Base-by-base conservation (phyloP, 2,888 invertebrate species). In the Ecliptopera silaceata region DNA sequence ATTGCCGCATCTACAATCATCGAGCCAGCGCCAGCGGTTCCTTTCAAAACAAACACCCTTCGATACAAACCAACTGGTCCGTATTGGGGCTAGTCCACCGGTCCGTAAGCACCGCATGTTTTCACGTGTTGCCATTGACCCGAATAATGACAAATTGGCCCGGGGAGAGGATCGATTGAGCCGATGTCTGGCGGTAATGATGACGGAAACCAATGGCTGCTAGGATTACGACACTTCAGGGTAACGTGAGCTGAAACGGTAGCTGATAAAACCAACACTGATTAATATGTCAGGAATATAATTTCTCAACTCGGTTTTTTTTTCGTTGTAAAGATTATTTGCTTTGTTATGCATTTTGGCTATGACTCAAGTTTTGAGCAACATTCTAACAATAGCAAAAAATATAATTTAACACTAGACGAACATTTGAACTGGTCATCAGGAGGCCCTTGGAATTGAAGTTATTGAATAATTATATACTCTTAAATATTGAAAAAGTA, bases 131-230 rank as follows among this genome's bases (percentile, higher is more conserved):
- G 43, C 53, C 53, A 59, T 53, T 61, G 63, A 61, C 63, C 65
- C 58, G 56, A 44, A 65, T 61, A 63, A 63, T 63, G 61, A 61
- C 63, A 60, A 63, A 60, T 63, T 61, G 63, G 51, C 34, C 43
- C 44, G 52, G 46, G 26, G 52, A 61, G 44, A 54, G 57, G 58
- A 59, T 63, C 63, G 63, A 61, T 59, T 52, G 60, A 54, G 26
- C 48, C 49, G 55, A 52, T 53, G 60, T 52, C 58, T 60, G 62
- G 52, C 56, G 45, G 55, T 63, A 63, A 65, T 61, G 58, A 62
- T 64, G 54, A 54, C 54, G 48, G 38, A 34, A 48, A 36, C 51
- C 54, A 57, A 20, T 59, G 18, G 17, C 17, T 32, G 38, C 4
- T 22, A 53, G 45, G 38, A 22, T 32, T 42, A 26, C 41, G 12